Evolutionary conservation across 92 coral and sea anemone genomes (phyloP).

Genomic region (Siderastrea radians): DNA sequence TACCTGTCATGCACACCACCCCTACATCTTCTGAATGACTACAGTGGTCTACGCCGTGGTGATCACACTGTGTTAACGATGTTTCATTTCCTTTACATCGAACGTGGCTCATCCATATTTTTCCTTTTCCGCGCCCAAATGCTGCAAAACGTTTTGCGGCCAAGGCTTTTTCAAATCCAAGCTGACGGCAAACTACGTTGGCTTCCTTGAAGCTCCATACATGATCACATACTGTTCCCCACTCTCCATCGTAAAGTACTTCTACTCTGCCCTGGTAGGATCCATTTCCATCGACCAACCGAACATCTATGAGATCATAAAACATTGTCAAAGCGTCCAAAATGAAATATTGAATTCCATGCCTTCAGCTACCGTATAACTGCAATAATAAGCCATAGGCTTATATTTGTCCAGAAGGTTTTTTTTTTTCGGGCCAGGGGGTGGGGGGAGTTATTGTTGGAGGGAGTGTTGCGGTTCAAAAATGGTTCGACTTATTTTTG

Average conservation of each 20-base stretch:
- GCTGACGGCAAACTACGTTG: slow-evolving; percentile 10
- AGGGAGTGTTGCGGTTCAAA: no score
- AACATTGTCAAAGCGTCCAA: no score
- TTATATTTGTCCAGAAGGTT: no score
- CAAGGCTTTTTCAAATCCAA: not conserved
- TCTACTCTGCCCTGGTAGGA: not conserved
- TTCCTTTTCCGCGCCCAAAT: no score
- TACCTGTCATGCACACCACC: not conserved
- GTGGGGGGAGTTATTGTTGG: no score
- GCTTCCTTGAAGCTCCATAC: not conserved
- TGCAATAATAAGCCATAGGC: no score
- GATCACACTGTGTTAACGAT: not conserved
- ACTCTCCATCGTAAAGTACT: not conserved
- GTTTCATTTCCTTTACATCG: not conserved
- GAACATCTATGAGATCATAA: no score
- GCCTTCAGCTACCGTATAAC: no score
- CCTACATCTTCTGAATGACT: not conserved
- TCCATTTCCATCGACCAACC: no score
- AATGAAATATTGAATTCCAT: no score
- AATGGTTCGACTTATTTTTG: no score
- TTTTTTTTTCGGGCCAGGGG: no score
- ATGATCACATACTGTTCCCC: not conserved
- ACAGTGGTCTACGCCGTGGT: not conserved
- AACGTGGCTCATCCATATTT: not conserved
- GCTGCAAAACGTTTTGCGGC: not conserved